Evolutionary conservation across 1,140 invertebrate species (phyloP).

Genomic region (Heliconius congener): DNA sequence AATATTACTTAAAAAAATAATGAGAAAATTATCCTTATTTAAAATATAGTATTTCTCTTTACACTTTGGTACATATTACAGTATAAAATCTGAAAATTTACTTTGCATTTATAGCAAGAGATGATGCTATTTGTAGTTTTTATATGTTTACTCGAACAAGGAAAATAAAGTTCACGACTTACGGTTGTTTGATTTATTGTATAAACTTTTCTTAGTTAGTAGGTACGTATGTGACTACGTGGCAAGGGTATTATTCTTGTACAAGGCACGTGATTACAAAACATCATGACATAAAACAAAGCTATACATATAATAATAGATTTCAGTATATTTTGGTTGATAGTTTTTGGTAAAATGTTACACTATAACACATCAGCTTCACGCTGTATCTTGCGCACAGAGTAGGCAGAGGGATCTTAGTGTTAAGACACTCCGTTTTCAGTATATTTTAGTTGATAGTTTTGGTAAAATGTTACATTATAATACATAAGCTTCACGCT

Average conservation of each 20-base stretch:
- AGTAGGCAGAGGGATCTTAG: too few species aligned
- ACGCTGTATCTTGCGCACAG: not conserved
- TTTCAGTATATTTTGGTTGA: not conserved
- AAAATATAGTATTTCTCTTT: not conserved
- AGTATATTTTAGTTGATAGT: too few species aligned
- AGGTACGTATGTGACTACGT: constrained; percentile 9
- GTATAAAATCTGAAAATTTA: not conserved
- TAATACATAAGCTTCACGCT: too few species aligned
- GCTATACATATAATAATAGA: not conserved
- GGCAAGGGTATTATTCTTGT: constrained; percentile 32
- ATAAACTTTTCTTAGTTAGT: constrained; percentile 28
- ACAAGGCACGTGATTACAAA: constrained; percentile 35
- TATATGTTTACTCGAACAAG: constrained; percentile 10
- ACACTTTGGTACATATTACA: not conserved
- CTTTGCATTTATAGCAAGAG: not conserved
- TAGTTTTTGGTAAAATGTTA: not conserved
- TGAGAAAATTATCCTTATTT: too few species aligned
- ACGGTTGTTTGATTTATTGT: constrained; percentile 32
- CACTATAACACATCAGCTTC: not conserved
- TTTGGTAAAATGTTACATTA: too few species aligned
- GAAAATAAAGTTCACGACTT: constrained; percentile 24
- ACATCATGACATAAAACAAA: constrained; percentile 36
- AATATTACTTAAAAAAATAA: too few species aligned
- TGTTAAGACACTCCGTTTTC: too few species aligned
- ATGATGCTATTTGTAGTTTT: constrained; percentile 9